Evolutionary conservation across 2,797 vertebrate species (phyloP), one percentile per base, ranked within the genome.

Genomic region (Bucorvus abyssinicus): DNA sequence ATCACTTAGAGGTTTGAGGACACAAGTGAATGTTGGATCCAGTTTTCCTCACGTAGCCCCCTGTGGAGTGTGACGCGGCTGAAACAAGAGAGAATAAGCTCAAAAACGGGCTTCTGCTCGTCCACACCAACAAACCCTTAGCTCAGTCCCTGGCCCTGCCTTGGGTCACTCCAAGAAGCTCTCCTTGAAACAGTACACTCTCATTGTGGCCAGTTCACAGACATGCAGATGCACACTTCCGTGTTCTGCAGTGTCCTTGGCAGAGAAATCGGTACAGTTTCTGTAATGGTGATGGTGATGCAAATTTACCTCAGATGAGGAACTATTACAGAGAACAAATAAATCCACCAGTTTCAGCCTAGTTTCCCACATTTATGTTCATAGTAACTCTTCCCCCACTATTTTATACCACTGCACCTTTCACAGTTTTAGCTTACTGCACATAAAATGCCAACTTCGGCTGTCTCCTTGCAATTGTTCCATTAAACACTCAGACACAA

Each of bases 31-130:
- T 11, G 2, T 23, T 7, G 50, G 45, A 85, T 67, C 18, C 14
- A 21, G 15, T 30, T 80, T 56, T 63, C 26, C 36, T 52, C 0
- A 0, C 2, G 3, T n/a, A n/a, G 20, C 2, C 29, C 23, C 1
- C 6, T 50, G 4, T 8, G 19, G 50, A 64, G 23, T 9, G 42
- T 2, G 7, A 21, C 23, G 56, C 15, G 68, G 14, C 36, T 85
- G 64, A 92, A 87, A 83, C 38, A 40, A n/a, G 63, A 57, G 40
- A 74, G 14, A 84, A 77, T 34, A 4, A 77, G 68, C 30, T 53
- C 78, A 94, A 52, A 68, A 87, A 45, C 14, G 19, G 15, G n/a
- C 32, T 92, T 68, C 42, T 49, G 26, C 27, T 78, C 75, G 32
- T 42, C 14, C 49, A 56, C 12, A 64, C n/a, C 69, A 89, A 7